Evolutionary conservation across 1,140 invertebrate genomes (phyloP), one percentile per base, ranked within the genome.

Genomic region (Coelopa frigida): DNA sequence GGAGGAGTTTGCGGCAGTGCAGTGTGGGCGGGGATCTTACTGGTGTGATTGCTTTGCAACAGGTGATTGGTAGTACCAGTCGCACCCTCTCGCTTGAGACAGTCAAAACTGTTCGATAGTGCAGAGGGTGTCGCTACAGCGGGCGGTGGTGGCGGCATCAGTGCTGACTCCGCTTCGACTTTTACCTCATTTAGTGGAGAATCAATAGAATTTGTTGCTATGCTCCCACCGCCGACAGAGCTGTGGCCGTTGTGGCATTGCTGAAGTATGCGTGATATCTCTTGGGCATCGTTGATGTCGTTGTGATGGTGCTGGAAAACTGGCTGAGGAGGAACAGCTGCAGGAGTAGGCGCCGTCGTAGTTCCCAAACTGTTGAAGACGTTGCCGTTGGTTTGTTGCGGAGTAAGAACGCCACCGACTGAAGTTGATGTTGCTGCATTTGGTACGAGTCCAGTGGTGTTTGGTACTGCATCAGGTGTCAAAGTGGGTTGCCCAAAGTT

Each of bases 181-280:
- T 50, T 50, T 35, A 23, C 8, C 24, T 23, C 36, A 10, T 26
- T 21, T 26, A 18, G n/a, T n/a, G n/a, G n/a, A n/a, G n/a, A n/a
- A n/a, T n/a, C 10, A 17, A 27, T 6, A 29, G 39, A 17, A 31
- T 29, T 3, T 21, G 11, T 10, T 21, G 31, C n/a, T n/a, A n/a
- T n/a, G n/a, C n/a, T n/a, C n/a, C n/a, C n/a, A n/a, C n/a, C 23
- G 8, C 11, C 22, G 14, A 24, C 11, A 21, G 4, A 14, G 42
- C 17, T 12, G 40, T 27, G 2, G 18, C 8, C 48, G 37, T 50
- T 51, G 50, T 66, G 65, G 33, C 66, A 69, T 23, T 66, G 65
- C 43, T 70, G 67, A 20, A 70, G 46, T 23, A 70, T 70, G 15
- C 66, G 56, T 18, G 67, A 70, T 35, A 70, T 70, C 48, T 69